Evolutionary conservation across 1,140 invertebrate genomes (phyloP), one percentile per base, ranked within the genome.

Genomic region (Drosophila biarmipes): DNA sequence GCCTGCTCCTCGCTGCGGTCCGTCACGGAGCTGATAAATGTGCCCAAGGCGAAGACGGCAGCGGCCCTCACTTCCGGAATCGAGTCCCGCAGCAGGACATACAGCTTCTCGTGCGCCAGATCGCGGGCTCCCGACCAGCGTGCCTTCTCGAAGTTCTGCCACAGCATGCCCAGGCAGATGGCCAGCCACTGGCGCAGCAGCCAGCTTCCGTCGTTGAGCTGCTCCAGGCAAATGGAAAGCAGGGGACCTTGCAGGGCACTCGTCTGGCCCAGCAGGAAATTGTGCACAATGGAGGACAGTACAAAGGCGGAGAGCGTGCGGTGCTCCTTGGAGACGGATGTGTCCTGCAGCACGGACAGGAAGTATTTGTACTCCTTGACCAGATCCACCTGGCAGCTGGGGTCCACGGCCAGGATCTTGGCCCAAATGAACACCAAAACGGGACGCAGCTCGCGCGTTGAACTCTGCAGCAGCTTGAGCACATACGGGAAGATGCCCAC

Each of bases 401-500:
- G 96, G 92, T 99, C 99, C 11, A 99, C 98, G 59, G 98, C 98
- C 48, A 99, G 93, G 77, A 99, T 99, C 94, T 99, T 99, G 6
- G 99, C 98, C 99, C 99, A 99, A 74, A 99, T 99, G 91, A 99
- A 99, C 29, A 99, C 98, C 51, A 99, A 94, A 37, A 98, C 93
- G 10, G 98, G 97, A 34, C 98, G 93, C 56, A 99, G 93, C 92
- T 99, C 98, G 77, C 95, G 95, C 2, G 98, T 97, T 72, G 96
- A 97, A 77, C 97, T 98, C 93, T 99, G 98, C 45, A 99, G 93
- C 61, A 99, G 92, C 92, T 99, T 99, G 8, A 99, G 93, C 68
- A 99, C 98, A 93, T 99, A 99, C 4, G 99, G 99, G 92, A 99
- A 99, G 76, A 99, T 99, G 69, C 99, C 99, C 38, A 99, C 99